phyloP scores from a whole-genome alignment of 1,140 invertebrate genomes.

The Radopholus similis region DNA sequence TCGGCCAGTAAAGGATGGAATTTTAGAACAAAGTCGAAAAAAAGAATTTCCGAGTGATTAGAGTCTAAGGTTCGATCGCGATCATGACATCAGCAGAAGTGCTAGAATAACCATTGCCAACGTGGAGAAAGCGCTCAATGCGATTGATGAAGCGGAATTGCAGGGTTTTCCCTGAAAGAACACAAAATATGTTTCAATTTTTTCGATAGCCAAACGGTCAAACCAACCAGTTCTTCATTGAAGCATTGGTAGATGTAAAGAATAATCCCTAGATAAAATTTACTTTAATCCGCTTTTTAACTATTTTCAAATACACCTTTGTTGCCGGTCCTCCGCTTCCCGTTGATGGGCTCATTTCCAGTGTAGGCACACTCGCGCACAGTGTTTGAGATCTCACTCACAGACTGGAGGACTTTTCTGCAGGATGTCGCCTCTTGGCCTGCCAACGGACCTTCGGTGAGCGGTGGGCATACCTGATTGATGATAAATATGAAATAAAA shows the following conservation, averaged over 20 bases:
- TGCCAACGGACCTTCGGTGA: constrained; percentile 25
- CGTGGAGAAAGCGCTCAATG: neutral
- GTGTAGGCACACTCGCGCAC: constrained; percentile 40
- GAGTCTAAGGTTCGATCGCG: too few species aligned
- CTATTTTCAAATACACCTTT: too few species aligned
- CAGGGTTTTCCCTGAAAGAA: neutral
- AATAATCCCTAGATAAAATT: too few species aligned
- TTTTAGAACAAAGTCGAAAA: too few species aligned
- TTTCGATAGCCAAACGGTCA: neutral
- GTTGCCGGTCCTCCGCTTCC: constrained; percentile 43
- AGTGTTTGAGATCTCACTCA: constrained; percentile 11
- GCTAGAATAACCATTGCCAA: neutral
- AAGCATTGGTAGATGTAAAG: constrained; percentile 45
- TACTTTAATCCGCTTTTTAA: too few species aligned
- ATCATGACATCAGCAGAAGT: neutral
- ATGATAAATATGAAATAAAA: constrained; percentile 23
- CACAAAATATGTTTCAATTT: neutral
- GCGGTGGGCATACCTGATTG: constrained; percentile 24
- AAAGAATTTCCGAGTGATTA: too few species aligned
- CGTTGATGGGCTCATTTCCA: constrained; percentile 35
- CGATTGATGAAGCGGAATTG: neutral
- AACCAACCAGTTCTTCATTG: constrained; percentile 20
- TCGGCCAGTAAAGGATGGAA: too few species aligned
- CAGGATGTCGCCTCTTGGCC: constrained; percentile 33
- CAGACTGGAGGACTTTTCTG: constrained; percentile 31